A percentile compares a stretch with the other conserved stretches of the same genome.
phyloP scores from a whole-genome alignment of 2,797 vertebrate genomes.

The Lepus oiostolus region DNA sequence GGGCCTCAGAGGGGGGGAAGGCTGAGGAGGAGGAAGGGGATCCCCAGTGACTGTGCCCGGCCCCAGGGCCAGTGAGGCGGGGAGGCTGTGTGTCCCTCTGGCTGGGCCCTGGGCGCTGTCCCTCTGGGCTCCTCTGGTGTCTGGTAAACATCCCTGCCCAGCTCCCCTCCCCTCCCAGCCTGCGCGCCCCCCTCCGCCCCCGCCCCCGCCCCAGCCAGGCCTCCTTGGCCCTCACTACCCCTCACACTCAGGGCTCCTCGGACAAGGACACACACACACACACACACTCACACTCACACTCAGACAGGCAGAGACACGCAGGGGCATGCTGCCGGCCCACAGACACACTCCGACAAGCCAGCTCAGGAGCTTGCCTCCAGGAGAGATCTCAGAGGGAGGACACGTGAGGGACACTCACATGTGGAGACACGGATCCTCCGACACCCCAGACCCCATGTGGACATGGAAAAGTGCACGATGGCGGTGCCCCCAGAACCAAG shows the following conservation, averaged over 20 bases:
- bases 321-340: constrained; percentile 8
- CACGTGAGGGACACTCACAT: background rate
- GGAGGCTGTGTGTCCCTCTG: background rate
- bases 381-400: background rate
- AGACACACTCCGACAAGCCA: constrained; percentile 12
- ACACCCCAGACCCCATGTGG: background rate
- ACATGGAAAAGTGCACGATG: background rate
- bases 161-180: constrained; percentile 21
- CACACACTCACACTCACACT: background rate
- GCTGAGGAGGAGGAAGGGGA: constrained; percentile 29
- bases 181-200: constrained; percentile 44
- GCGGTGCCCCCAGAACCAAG: background rate
- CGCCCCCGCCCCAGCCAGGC: constrained; percentile 62
- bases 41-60: background rate
- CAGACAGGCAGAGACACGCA: constrained; percentile 73
- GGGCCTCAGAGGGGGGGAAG: constrained; percentile 62
- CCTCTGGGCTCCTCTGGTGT: constrained; percentile 47
- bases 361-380: constrained; percentile 38
- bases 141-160: constrained; percentile 81
- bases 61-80: background rate
- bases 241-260: constrained; percentile 50
- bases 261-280: background rate
- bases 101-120: constrained; percentile 64
- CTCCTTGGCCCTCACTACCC: constrained; percentile 41
- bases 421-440: fast-evolving